Conservation (phyloP, 2,888 invertebrate species). For the Tillus elongatus region DNA sequence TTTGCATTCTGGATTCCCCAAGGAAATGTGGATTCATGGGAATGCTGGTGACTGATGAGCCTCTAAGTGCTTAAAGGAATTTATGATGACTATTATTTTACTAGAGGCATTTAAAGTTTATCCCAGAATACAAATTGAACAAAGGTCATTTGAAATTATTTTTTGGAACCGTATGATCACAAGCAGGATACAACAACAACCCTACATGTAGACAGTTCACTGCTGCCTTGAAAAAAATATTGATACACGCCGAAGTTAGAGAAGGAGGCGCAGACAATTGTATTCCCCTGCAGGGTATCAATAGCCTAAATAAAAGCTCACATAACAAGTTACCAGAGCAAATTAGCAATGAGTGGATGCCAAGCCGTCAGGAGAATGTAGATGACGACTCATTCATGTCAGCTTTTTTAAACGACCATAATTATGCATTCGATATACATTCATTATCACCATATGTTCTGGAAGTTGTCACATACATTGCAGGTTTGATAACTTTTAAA, state of each 20-base stretch:
- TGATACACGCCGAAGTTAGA: constrained; percentile 13
- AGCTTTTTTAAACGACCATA: constrained; percentile 4
- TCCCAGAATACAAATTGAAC: constrained; percentile 18
- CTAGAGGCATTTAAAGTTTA: constrained; percentile 6
- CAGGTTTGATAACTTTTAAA: constrained; percentile 8
- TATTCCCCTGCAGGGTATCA: no score
- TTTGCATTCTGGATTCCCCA: constrained; percentile 9
- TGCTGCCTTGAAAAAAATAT: constrained; percentile 15
- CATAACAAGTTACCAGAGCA: constrained; percentile 7
- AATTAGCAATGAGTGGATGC: constrained; percentile 5
- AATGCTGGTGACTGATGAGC: no score
- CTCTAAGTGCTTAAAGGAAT: constrained; percentile 6
- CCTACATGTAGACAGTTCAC: constrained; percentile 15
- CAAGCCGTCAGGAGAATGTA: constrained; percentile 1
- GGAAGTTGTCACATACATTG: constrained; percentile 7
- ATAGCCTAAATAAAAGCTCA: no score
- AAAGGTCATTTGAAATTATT: constrained; percentile 20
- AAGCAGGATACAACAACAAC: constrained; percentile 16
- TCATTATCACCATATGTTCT: constrained; percentile 5
- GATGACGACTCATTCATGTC: constrained; percentile 2
- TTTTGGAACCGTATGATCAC: constrained; percentile 14
- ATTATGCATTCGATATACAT: constrained; percentile 6
- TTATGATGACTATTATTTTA: constrained; percentile 6
- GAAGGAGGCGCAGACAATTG: no score
- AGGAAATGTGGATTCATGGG: constrained; percentile 15